phyloP scores from a whole-genome alignment of 2,888 invertebrate species.

The Sericinus montela region DNA sequence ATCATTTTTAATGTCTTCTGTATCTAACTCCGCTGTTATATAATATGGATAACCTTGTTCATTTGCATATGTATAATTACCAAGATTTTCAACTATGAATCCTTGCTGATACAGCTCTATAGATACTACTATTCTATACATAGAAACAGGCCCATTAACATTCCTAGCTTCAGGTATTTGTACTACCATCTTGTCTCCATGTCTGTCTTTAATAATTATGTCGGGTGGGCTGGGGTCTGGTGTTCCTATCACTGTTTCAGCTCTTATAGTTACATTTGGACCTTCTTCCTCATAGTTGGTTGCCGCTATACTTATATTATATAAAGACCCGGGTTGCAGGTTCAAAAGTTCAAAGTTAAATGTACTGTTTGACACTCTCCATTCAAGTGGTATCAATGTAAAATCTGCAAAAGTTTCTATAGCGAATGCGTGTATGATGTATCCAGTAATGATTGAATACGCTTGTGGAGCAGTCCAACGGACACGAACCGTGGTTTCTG shows the following conservation, averaged over 20 bases:
- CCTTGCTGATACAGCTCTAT: conserved; percentile 82
- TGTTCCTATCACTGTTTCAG: conserved; percentile 85
- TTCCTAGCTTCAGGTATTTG: conserved; percentile 84
- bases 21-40: conserved; percentile 88
- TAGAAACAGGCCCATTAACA: conserved; percentile 87
- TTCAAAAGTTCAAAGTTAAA: conserved; percentile 78
- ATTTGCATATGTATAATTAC: conserved; percentile 83
- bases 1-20: conserved; percentile 80
- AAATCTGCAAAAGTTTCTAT: conserved; percentile 79
- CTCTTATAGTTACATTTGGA: conserved; percentile 71
- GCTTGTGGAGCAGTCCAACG: conserved; percentile 80
- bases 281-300: conserved; percentile 81
- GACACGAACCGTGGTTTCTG: conserved; percentile 81
- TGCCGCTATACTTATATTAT: conserved; percentile 86
- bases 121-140: conserved; percentile 87
- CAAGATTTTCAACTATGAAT: conserved; percentile 80
- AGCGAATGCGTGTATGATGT: conserved; percentile 75
- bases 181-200: conserved; percentile 82
- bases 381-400: conserved; percentile 70
- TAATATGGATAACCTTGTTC: conserved; percentile 87
- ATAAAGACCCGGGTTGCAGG: conserved; percentile 86
- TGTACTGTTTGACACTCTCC: conserved; percentile 80
- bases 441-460: conserved; percentile 72
- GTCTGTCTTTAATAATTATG: conserved; percentile 82
- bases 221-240: conserved; percentile 85